A percentile compares a stretch with the other conserved stretches of the same genome.
Conservation (phyloP, 2,797 vertebrate genomes). For the Aplochiton taeniatus region DNA sequence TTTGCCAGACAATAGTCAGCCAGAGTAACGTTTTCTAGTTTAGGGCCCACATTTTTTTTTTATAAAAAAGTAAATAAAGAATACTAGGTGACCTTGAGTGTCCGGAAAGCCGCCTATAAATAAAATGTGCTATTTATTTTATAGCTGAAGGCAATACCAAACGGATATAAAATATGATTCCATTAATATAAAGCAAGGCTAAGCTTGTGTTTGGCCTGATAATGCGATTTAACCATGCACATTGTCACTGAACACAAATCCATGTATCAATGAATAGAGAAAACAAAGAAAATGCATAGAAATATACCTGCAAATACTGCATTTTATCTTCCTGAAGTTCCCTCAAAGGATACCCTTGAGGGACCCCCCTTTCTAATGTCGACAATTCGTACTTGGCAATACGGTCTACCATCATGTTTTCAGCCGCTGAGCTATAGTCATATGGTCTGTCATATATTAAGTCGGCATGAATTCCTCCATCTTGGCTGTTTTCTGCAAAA, state of each 20-base stretch:
- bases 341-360: conserved; percentile 82
- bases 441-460: conserved; percentile 86
- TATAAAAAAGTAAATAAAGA: too few relatives aligned
- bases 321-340: conserved; percentile 90
- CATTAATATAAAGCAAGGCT: conserved; percentile 50
- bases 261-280: conserved; percentile 57
- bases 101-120: too few relatives aligned
- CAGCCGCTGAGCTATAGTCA: conserved; percentile 83
- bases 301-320: conserved; percentile 96
- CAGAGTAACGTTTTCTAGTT: conserved; percentile 47
- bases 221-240: conserved; percentile 71
- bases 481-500: conserved; percentile 88
- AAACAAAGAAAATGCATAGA: conserved; percentile 76
- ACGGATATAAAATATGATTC: conserved; percentile 53
- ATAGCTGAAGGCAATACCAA: neutral
- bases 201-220: conserved; percentile 41
- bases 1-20: conserved; percentile 73
- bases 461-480: conserved; percentile 83
- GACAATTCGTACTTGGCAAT: conserved; percentile 89
- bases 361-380: conserved; percentile 86
- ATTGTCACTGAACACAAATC: conserved; percentile 66
- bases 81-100: too few relatives aligned
- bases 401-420: conserved; percentile 86
- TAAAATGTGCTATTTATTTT: too few relatives aligned
- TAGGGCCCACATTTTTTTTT: too few relatives aligned